Evolutionary conservation across 2,888 invertebrate species (phyloP), one percentile per base, ranked within the genome.

Genomic region (Rhodophaea formosa): DNA sequence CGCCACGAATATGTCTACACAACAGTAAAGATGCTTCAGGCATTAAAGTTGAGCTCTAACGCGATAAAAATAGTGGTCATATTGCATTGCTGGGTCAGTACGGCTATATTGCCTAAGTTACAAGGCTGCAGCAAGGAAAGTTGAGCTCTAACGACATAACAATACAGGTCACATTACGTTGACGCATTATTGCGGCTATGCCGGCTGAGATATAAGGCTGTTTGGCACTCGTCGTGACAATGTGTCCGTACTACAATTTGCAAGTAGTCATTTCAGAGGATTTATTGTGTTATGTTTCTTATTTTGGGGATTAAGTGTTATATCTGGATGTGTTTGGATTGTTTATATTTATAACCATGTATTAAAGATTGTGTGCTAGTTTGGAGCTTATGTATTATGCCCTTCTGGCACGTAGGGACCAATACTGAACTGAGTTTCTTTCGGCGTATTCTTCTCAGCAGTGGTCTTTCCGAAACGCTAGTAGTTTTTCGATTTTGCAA

Each of bases 241-340:
- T n/a, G 16, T 30, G 14, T 30, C 23, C 8, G 12, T 53, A 30
- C 17, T 44, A 44, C 29, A 43, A 44, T 53, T 53, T 53, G 53
- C 53, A 44, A 53, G 53, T 43, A 43, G 43, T 42, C 43, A 23
- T 53, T 42, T 23, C n/a, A 17, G 0, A 23, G 42, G 42, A 53
- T 53, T 53, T 57, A 52, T 57, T 39, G 45, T 45, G 52, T 51
- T 44, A 45, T 54, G 56, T 60, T 58, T 59, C 59, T 60, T 57
- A 57, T 60, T 58, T 53, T 45, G 56, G 39, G 59, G 57, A 62
- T 62, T 62, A 60, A 60, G 58, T 55, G 62, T 60, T 57, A 58
- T 59, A 53, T 57, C 30, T 59, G 23, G 58, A 60, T 62, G 61
- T 57, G 62, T 57, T 58, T 43, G 47, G 56, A 54, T 57, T 60